Base-by-base conservation (phyloP, 1,140 invertebrate species). In the Drosophila ambigua region DNA sequence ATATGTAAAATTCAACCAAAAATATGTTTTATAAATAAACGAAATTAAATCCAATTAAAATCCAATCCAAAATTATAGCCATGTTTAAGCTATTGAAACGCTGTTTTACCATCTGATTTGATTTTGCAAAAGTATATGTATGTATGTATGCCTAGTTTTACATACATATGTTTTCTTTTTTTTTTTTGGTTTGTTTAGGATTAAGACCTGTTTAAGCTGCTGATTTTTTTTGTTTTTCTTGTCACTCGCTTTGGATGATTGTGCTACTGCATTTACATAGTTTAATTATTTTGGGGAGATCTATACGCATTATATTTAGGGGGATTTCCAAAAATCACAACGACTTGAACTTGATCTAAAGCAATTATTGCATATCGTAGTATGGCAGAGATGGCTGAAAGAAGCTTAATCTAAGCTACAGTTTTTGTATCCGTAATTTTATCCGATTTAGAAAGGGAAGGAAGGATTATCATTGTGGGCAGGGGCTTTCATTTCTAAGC, bases 161-260 rank as follows among this genome's bases (percentile, higher is more conserved):
- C 20, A 43, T 52, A 50, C 20, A 20, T 20, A 20, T 20, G 20
- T 20, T 20, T 20, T 2, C 20, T 20, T 20, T 20, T 20, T 20
- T 20, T 20, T 41, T 28, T 28, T 6, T 7, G 6, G 6, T 6
- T 43, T 58, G 20, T 62, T 49, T 46, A 75, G 72, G 55, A 66
- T 76, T 57, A 68, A 13, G 58, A 60, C 63, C 73, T 76, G 50
- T 76, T 39, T 11, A 77, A 77, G 66, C 79, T 78, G 74, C 62
- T 85, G 41, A 53, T 58, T 51, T 31, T 58, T 52, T 28, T 61
- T 49, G 52, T 62, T 49, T 46, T 35, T 39, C 60, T 72, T 84
- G 65, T 84, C 80, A 79, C 80, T 84, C 80, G 72, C 63, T 82
- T 63, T 73, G 44, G 69, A 82, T 87, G 82, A 87, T 87, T 87